Conservation (phyloP, 2,888 invertebrate genomes). For the Ditula angustiorana region DNA sequence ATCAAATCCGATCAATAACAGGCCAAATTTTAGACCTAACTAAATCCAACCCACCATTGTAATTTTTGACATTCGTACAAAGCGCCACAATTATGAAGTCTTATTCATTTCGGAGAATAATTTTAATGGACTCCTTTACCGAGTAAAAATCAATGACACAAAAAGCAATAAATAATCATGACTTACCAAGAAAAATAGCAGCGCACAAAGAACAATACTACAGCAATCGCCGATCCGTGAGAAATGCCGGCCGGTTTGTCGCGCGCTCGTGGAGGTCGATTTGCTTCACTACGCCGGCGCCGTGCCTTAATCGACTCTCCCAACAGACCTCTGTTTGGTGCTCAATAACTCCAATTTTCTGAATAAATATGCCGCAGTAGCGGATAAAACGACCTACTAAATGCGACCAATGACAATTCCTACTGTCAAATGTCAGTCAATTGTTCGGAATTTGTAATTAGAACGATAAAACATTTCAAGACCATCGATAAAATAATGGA, state of each 20-base stretch:
- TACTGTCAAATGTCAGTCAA: slow-evolving; percentile 60
- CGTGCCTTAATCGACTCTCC: slow-evolving; percentile 69
- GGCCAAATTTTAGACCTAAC: too few species aligned
- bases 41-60: background rate
- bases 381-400: slow-evolving; percentile 61
- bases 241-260: slow-evolving; percentile 79
- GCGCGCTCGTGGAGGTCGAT: slow-evolving; percentile 70
- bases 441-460: slow-evolving; percentile 65
- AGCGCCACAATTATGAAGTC: background rate
- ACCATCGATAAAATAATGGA: slow-evolving; percentile 56
- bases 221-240: slow-evolving; percentile 71
- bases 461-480: slow-evolving; percentile 62
- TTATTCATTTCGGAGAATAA: background rate
- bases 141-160: background rate
- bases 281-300: slow-evolving; percentile 77
- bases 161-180: slow-evolving; percentile 37
- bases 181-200: slow-evolving; percentile 64
- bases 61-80: background rate
- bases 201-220: slow-evolving; percentile 58
- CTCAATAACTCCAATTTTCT: slow-evolving; percentile 60
- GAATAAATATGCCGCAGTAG: slow-evolving; percentile 52
- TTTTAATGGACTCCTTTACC: background rate
- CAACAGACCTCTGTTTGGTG: slow-evolving; percentile 68
- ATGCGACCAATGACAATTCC: slow-evolving; percentile 52
- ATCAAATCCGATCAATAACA: too few species aligned